phyloP scores from a whole-genome alignment of 2,113 vertebrate genomes.

The Prunella fulvescens region DNA sequence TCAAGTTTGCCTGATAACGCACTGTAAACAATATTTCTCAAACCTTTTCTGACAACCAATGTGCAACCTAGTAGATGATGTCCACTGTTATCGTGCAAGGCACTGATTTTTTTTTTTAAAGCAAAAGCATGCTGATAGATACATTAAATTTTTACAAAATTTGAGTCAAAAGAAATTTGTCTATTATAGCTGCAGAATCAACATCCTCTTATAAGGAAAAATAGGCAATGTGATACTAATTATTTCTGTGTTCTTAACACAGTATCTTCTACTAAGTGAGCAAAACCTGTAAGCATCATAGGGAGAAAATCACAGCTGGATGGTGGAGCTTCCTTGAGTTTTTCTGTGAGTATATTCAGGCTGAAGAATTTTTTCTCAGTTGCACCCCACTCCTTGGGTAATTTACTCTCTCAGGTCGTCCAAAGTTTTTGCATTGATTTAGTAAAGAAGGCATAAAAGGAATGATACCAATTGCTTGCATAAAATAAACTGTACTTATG shows the following conservation, averaged over 20 bases:
- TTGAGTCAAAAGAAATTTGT: background rate
- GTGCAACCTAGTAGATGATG: slow-evolving; percentile 58
- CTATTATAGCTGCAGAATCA: background rate
- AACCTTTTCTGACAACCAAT: slow-evolving; percentile 63
- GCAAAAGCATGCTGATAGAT: slow-evolving; percentile 45
- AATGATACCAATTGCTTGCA: background rate
- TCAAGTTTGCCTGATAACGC: slow-evolving; percentile 44
- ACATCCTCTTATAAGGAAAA: background rate
- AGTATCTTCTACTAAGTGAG: background rate
- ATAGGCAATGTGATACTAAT: background rate
- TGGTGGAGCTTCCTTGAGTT: background rate
- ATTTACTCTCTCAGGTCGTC: background rate
- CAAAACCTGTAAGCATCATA: background rate
- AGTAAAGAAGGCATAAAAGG: background rate
- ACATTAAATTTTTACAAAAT: slow-evolving; percentile 44
- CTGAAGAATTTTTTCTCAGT: background rate
- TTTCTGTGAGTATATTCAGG: background rate
- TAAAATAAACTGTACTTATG: background rate
- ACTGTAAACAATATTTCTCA: slow-evolving; percentile 68
- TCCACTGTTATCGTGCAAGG: slow-evolving; percentile 55
- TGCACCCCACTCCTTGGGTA: background rate
- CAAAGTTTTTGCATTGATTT: background rate
- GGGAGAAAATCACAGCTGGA: background rate
- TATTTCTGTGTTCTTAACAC: background rate
- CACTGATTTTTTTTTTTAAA: background rate